phyloP scores from a whole-genome alignment of 2,888 invertebrate species.

The Plusia festucae region DNA sequence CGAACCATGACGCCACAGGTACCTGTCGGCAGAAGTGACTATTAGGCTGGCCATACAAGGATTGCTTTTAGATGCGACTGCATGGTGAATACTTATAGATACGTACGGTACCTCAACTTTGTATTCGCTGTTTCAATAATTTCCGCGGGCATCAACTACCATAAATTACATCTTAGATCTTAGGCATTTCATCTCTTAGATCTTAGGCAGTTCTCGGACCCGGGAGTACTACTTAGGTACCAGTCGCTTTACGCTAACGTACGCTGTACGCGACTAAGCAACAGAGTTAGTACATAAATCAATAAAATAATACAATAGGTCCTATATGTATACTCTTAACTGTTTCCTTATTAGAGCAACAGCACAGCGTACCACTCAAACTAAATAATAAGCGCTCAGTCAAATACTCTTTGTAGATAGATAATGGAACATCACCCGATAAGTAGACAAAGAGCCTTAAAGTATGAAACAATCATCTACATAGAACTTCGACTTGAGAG shows the following conservation, averaged over 20 bases:
- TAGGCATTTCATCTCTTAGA: no score
- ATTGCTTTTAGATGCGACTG: no score
- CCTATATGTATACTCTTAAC: background rate
- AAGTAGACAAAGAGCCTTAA: slow-evolving; percentile 26
- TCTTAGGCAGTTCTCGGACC: no score
- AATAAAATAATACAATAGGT: background rate
- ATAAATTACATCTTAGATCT: no score
- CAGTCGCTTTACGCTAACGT: no score
- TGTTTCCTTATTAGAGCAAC: background rate
- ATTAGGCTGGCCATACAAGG: slow-evolving; percentile 1
- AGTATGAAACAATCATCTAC: background rate
- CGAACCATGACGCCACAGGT: slow-evolving; percentile 99
- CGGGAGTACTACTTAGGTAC: no score
- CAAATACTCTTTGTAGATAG: slow-evolving; percentile 15
- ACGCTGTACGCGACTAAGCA: no score
- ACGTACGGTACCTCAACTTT: no score
- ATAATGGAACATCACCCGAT: slow-evolving; percentile 21
- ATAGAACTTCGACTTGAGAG: background rate
- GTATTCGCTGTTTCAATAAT: no score
- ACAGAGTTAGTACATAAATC: no score
- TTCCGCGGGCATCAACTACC: no score
- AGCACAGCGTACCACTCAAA: background rate
- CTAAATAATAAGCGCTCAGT: slow-evolving; percentile 8
- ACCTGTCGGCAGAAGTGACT: slow-evolving; percentile 91
- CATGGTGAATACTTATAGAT: no score